A percentile compares a stretch with the other conserved stretches of the same genome.
Conservation (phyloP, 2,888 invertebrate genomes). For the Dermolepida albohirtum region DNA sequence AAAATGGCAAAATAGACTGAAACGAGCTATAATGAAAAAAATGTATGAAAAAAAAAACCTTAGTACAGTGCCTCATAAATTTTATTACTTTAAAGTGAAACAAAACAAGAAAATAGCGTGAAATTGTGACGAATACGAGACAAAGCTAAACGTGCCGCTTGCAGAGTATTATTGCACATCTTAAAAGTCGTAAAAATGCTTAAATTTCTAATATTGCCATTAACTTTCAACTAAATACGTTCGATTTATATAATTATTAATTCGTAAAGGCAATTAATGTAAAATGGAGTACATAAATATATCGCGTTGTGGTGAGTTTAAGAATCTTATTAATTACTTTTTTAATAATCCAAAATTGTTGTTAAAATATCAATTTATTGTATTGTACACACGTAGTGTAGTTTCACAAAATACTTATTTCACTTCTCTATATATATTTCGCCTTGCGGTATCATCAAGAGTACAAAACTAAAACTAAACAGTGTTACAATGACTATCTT, state of each 20-base stretch:
- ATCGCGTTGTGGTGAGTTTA: no score
- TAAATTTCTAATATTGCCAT: slow-evolving; percentile 15
- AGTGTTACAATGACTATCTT: no score
- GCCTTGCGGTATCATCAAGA: no score
- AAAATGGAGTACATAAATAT: no score
- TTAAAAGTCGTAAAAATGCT: slow-evolving; percentile 25
- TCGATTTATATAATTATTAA: not conserved
- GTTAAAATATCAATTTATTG: no score
- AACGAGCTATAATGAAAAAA: slow-evolving; percentile 15
- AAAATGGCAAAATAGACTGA: slow-evolving; percentile 9
- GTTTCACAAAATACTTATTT: no score
- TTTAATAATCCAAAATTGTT: no score
- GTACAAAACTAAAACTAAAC: no score
- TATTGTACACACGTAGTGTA: no score
- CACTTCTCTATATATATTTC: no score
- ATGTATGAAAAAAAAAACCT: slow-evolving; percentile 11
- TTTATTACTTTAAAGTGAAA: slow-evolving; percentile 43
- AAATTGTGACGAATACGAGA: slow-evolving; percentile 44
- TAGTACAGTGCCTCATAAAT: slow-evolving; percentile 35
- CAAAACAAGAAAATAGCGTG: slow-evolving; percentile 43
- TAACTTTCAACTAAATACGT: slow-evolving; percentile 11
- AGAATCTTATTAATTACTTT: no score
- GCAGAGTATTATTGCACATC: slow-evolving; percentile 37
- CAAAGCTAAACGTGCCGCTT: slow-evolving; percentile 42
- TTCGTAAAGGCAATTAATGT: no score